Base-by-base conservation (phyloP, 2,797 vertebrate genomes). In the Yasuhikotakia modesta region DNA sequence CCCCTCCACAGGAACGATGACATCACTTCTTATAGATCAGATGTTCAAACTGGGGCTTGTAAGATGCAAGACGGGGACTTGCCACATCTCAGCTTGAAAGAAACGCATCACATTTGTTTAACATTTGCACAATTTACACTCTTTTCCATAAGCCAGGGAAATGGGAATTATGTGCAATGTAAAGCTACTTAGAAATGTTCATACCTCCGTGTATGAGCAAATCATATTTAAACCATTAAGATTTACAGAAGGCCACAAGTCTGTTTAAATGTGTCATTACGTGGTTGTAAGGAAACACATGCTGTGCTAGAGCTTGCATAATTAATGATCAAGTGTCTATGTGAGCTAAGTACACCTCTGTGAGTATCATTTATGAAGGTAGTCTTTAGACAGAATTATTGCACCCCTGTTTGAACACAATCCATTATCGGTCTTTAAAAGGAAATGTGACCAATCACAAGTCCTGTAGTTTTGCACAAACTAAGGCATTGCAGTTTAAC, bases 1-100 rank as follows among this genome's bases (percentile, higher is more conserved):
- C 60, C 10, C 1, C 48, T 63, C 24, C 61, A 58, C 70, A 43
- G 60, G 66, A 82, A 57, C 32, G 46, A 70, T 82, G 78, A 82
- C 68, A 19, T 76, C n/a, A 66, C 69, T 22, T 57, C 19, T 74
- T 65, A 53, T 8, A 30, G 12, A 17, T 70, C 21, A 73, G 52
- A 55, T 53, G 24, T 71, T 46, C 17, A 12, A 43, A 22, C 53
- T 45, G 35, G 35, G 35, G 11, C 35, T 8, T 39, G 6, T 39
- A 39, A 39, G 35, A 39, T 39, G 79, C 52, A 48, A 50, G 72
- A 32, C 71, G 10, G 30, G 30, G 30, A 24, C 61, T 60, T 22
- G 30, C 32, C 5, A 11, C 21, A 22, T 67, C 14, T 63, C 17
- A 43, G 39, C 10, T 45, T 50, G 27, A 61, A 57, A 57, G 22